These are phyloP conservation scores for Darevskia mixta DNA, from an alignment of 2,797 vertebrate species.

Conservation along the genomic window DNA sequence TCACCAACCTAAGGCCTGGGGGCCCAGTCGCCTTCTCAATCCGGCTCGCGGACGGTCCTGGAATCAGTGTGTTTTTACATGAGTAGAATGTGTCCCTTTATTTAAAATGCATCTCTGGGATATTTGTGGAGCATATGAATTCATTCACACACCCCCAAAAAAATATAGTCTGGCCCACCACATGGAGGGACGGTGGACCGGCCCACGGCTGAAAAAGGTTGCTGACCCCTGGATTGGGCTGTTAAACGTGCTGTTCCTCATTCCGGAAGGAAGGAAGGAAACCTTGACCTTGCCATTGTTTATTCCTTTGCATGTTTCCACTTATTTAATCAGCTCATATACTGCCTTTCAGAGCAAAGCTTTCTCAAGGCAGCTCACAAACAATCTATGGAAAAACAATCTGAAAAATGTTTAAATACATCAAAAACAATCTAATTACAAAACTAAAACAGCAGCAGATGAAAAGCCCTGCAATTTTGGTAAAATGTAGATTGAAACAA, in stretches of 20 bases:
- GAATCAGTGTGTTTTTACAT: too few species aligned
- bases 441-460: not conserved
- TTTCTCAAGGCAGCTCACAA: not conserved
- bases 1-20: too few species aligned
- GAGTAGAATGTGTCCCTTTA: too few species aligned
- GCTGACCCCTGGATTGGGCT: not conserved
- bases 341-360: not conserved
- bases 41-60: too few species aligned
- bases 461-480: not conserved
- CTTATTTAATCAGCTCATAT: not conserved
- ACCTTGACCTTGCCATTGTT: not conserved
- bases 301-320: not conserved
- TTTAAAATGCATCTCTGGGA: too few species aligned
- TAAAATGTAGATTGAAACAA: not conserved
- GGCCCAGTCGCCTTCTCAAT: too few species aligned
- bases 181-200: too few species aligned
- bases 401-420: not conserved
- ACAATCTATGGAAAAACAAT: not conserved
- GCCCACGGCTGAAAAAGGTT: too few species aligned
- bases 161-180: too few species aligned
- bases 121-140: too few species aligned
- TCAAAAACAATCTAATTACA: not conserved
- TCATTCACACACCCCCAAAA: too few species aligned
- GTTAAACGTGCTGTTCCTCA: not conserved
- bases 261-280: not conserved